Base-by-base conservation (phyloP, 92 coral and sea anemone genomes). In the Diadumene lineata region DNA sequence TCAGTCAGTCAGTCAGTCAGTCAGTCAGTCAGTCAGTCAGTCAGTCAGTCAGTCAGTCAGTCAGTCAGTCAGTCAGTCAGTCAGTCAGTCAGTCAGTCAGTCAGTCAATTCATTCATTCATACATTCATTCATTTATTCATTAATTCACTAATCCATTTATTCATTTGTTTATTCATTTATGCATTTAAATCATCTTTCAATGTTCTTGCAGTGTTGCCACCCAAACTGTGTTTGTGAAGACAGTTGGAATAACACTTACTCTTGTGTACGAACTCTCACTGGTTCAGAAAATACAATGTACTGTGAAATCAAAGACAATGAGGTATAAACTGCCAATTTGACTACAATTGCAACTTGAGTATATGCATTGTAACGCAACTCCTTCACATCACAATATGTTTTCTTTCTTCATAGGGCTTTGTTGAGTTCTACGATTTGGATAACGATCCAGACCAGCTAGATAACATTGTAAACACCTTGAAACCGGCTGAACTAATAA, bases 161-260 rank as follows among this genome's bases (percentile, higher is more conserved):
- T 53, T 53, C 60, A 15, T 21, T 53, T 53, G 6, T 23, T 53
- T 21, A 3, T 13, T 53, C 60, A 53, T 16, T 17, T 3, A 31
- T 11, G 31, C 30, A 4, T 3, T 3, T n/a, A 69, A 17, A 25
- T 22, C 16, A 3, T 15, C 43, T 21, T 38, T 22, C n/a, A 15
- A 60, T 61, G 2, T 48, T 29, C 63, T 27, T 27, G 11, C 38
- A 90, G 97, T 75, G 84, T 31, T 91, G 97, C 55, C 32, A 79
- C 62, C 92, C 92, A 31, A 84, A 91, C 75, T 91, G 92, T 43
- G 92, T 91, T 11, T 91, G 97, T 68, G 97, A 91, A 66, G 97
- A 91, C 34, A 85, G 90, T 29, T 87, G 84, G 88, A 91, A 91
- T 56, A 91, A 91, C 87, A 91, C 92, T 0, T 91, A 91, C 29